Percentiles rank a stretch among this genome's conserved stretches.
phyloP scores from a whole-genome alignment of 2,888 invertebrate genomes.

The Dexiosoma caninum region DNA sequence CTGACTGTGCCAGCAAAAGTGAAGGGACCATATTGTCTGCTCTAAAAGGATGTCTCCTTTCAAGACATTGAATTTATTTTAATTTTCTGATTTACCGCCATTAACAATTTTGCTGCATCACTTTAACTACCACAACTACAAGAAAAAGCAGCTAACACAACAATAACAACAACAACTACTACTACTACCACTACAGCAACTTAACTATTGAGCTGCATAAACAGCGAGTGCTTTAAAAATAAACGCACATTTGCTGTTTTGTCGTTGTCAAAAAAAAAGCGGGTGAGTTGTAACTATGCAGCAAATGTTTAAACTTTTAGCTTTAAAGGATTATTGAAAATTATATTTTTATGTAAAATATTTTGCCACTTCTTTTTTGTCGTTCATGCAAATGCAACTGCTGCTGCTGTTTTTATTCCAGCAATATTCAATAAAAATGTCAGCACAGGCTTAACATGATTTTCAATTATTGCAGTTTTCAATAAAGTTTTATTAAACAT shows the following conservation, averaged over 20 bases:
- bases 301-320: constrained; percentile 18
- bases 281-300: constrained; percentile 30
- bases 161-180: background rate
- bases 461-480: constrained; percentile 15
- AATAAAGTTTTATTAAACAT: background rate
- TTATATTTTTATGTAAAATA: constrained; percentile 39
- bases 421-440: constrained; percentile 48
- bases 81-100: constrained; percentile 20
- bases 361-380: background rate
- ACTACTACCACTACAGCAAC: background rate
- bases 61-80: constrained; percentile 3
- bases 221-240: constrained; percentile 36
- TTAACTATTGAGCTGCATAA: background rate
- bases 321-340: constrained; percentile 39
- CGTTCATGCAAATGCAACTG: background rate
- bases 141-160: background rate
- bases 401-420: too few species aligned
- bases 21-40: background rate
- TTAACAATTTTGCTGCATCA: constrained; percentile 5
- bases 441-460: constrained; percentile 22
- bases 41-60: background rate
- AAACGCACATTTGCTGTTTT: constrained; percentile 25
- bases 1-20: background rate
- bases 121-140: background rate
- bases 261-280: background rate